Evolutionary conservation across 2,888 invertebrate species (phyloP).

Genomic region (Scaptomyza cyrtandrae): DNA sequence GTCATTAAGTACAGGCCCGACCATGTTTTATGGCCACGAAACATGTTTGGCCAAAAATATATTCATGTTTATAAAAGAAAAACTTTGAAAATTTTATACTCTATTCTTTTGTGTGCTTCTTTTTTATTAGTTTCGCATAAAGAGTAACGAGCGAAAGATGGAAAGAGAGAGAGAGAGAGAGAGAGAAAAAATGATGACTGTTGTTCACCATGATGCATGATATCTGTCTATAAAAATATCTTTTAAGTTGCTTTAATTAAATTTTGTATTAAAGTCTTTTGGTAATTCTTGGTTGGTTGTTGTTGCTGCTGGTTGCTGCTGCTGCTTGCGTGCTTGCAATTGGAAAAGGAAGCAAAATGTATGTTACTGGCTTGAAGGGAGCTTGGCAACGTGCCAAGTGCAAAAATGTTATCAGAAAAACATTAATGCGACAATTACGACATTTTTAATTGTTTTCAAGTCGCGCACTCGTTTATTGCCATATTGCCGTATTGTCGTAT

Average conservation of each 20-base stretch:
- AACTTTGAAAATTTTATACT: constrained; percentile 40
- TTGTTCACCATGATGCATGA: constrained; percentile 33
- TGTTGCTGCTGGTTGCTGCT: constrained; percentile 51
- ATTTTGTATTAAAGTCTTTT: constrained; percentile 67
- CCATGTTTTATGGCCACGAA: constrained; percentile 80
- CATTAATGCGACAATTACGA: constrained; percentile 80
- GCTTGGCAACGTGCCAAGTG: constrained; percentile 52
- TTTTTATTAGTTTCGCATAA: constrained; percentile 58
- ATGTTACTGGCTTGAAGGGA: constrained; percentile 13
- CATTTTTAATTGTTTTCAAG: constrained; percentile 79
- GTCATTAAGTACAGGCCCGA: constrained; percentile 78
- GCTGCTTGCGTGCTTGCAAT: constrained; percentile 61
- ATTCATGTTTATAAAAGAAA: constrained; percentile 7
- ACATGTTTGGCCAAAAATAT: constrained; percentile 55
- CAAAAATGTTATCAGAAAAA: constrained; percentile 79
- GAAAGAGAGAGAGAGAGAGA: not conserved
- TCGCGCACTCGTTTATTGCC: constrained; percentile 60
- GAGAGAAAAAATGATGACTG: not conserved
- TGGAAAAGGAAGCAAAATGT: constrained; percentile 14
- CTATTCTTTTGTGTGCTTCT: not conserved
- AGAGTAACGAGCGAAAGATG: constrained; percentile 2
- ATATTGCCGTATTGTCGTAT: constrained; percentile 43
- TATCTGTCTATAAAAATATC: constrained; percentile 61
- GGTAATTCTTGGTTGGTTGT: constrained; percentile 10
- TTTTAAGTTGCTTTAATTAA: constrained; percentile 60